A percentile compares a stretch with the other conserved stretches of the same genome.
phyloP scores from a whole-genome alignment of 2,888 invertebrate species.

The Rhyacophila evoluta region DNA sequence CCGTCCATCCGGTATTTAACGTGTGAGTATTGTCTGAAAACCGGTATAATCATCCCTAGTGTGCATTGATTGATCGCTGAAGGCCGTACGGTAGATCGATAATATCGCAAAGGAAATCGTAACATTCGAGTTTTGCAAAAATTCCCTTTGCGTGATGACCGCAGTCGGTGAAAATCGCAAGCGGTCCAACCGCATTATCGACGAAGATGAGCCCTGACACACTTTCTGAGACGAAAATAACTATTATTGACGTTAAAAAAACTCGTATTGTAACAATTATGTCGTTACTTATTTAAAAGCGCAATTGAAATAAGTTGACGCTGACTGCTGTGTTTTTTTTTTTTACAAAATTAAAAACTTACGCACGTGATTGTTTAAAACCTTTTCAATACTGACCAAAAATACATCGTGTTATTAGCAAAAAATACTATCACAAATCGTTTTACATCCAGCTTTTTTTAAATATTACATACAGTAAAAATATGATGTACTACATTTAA shows the following conservation, averaged over 20 bases:
- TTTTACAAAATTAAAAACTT: too few species aligned
- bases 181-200: background rate
- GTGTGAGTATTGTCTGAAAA: too few species aligned
- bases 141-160: background rate
- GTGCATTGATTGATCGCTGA: background rate
- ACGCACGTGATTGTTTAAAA: too few species aligned
- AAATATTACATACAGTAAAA: too few species aligned
- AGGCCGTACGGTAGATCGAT: background rate
- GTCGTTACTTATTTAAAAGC: background rate
- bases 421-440: too few species aligned
- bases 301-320: background rate
- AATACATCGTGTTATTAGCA: too few species aligned
- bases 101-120: background rate
- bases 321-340: background rate
- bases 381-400: too few species aligned
- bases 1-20: too few species aligned
- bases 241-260: background rate
- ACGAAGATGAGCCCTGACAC: constrained; percentile 2
- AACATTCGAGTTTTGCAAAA: background rate
- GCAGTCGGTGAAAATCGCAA: background rate
- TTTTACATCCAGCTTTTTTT: too few species aligned
- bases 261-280: background rate
- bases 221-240: background rate
- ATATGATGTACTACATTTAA: too few species aligned
- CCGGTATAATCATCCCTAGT: too few species aligned